Evolutionary conservation across 2,113 vertebrate species (phyloP), one percentile per base, ranked within the genome.

Genomic region (Tachysurus vachellii): DNA sequence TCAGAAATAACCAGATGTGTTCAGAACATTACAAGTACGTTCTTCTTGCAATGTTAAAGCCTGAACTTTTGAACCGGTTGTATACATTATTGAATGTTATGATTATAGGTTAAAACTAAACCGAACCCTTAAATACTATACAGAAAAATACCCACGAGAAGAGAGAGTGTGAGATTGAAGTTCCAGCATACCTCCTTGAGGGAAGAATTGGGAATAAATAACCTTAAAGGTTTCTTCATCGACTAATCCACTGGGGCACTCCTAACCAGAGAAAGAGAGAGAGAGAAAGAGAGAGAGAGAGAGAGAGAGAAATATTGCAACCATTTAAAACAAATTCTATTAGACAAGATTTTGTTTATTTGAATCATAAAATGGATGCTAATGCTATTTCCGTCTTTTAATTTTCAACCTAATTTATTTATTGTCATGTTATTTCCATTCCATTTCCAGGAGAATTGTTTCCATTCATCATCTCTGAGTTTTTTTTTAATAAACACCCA

Each of bases 151-250:
- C 7, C 31, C 70, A 6, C 5, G 21, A 47, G 42, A 47, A 13
- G 26, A 75, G 4, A 47, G 31, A 42, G 28, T 42, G 68, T 21
- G 36, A 8, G 21, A 47, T 73, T 57, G 36, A 53, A 71, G 8
- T 64, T 23, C 44, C 53, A 21, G 13, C 28, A 17, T 90, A 97
- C 97, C 96, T 92, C 96, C 97, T 90, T 96, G 97, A 6, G 97
- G 96, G 89, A 97, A 97, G 91, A 97, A 97, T 88, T 96, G 95
- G 0, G 96, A 94, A 73, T 97, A 97, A 83, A 97, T 97, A 77
- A 94, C 90, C 26, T 96, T 97, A 92, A 97, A 97, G 11, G 96
- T 97, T 11, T 97, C 96, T 89, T 97, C 96, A 0, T 97, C 95
- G 90, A 97, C 97, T 64, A 96, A 90, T 73, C 96, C 96, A 0